A percentile compares a stretch with the other conserved stretches of the same genome.
Conservation (phyloP, 2,888 invertebrate species). For the Athripsodes cinereus region DNA sequence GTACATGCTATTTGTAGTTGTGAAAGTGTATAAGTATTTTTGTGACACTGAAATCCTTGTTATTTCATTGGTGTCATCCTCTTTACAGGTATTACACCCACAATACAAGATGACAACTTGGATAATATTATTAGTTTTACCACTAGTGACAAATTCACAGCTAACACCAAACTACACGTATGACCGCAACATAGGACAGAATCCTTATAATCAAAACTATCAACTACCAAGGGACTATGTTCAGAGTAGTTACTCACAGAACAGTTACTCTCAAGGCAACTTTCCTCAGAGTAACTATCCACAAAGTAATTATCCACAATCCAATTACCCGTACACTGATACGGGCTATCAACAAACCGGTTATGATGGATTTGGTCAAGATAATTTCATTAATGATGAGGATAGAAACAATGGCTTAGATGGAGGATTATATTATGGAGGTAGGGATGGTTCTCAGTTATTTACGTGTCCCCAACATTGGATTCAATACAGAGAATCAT, state of each 20-base stretch:
- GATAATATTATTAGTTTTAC: constrained; percentile 12
- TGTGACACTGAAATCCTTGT: no score
- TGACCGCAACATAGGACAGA: constrained; percentile 13
- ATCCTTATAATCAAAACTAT: constrained; percentile 6
- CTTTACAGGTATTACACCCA: constrained; percentile 12
- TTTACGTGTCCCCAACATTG: constrained; percentile 75
- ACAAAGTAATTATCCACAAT: constrained; percentile 10
- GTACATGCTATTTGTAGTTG: no score
- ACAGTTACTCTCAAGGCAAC: constrained; percentile 7
- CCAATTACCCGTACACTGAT: constrained; percentile 10
- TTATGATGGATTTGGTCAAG: constrained; percentile 20
- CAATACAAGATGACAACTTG: constrained; percentile 9
- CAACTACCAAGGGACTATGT: background rate
- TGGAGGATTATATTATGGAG: constrained; percentile 6
- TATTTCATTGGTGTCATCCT: no score
- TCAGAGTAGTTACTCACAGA: constrained; percentile 13
- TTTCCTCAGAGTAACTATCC: constrained; percentile 13
- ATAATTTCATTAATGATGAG: constrained; percentile 10
- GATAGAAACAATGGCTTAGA: constrained; percentile 13
- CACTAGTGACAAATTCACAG: constrained; percentile 10
- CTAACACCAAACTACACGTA: constrained; percentile 4
- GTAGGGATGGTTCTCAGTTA: constrained; percentile 7
- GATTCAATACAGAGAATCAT: constrained; percentile 73
- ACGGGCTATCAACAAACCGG: constrained; percentile 11
- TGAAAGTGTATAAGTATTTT: no score